These are phyloP conservation scores for Drosophila testacea DNA, from an alignment of 2,888 invertebrate species.

Conservation along the genomic window DNA sequence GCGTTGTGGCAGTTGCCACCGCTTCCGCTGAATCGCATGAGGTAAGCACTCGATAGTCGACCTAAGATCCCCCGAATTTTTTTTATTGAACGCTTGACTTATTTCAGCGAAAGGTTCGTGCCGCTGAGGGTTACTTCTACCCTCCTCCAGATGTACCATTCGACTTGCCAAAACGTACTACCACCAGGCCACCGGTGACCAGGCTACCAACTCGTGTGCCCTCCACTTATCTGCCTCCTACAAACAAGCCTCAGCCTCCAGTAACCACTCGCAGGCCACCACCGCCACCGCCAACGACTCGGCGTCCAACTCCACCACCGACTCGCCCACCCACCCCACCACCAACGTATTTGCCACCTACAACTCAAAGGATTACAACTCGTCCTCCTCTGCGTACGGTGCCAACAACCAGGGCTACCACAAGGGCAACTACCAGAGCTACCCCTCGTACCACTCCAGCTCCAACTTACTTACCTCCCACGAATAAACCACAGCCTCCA, in stretches of 20 bases:
- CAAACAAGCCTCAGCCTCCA: conserved; percentile 59
- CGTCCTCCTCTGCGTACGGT: background rate
- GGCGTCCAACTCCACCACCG: conserved; percentile 39
- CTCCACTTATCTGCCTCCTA: conserved; percentile 59
- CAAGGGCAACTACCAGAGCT: conserved; percentile 32
- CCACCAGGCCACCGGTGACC: conserved; percentile 61
- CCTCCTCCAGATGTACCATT: conserved; percentile 79
- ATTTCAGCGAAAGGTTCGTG: conserved; percentile 77
- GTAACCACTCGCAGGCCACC: conserved; percentile 48
- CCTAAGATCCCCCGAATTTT: no score
- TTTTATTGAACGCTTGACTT: background rate
- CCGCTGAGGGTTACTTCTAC: conserved; percentile 80
- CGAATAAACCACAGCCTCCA: conserved; percentile 44
- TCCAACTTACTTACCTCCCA: conserved; percentile 51
- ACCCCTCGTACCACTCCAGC: conserved; percentile 29
- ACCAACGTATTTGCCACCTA: conserved; percentile 37
- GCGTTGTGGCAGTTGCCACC: conserved; percentile 79
- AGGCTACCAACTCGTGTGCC: conserved; percentile 40
- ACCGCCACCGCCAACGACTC: conserved; percentile 51
- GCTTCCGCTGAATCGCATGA: conserved; percentile 73
- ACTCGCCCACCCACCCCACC: conserved; percentile 41
- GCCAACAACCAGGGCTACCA: conserved; percentile 6
- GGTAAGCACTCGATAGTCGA: conserved; percentile 61
- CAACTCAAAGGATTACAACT: conserved; percentile 40
- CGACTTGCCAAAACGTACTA: conserved; percentile 60